Evolutionary conservation across 2,888 invertebrate species (phyloP), one percentile per base, ranked within the genome.

Genomic region (Marasmarcha lunaedactyla): DNA sequence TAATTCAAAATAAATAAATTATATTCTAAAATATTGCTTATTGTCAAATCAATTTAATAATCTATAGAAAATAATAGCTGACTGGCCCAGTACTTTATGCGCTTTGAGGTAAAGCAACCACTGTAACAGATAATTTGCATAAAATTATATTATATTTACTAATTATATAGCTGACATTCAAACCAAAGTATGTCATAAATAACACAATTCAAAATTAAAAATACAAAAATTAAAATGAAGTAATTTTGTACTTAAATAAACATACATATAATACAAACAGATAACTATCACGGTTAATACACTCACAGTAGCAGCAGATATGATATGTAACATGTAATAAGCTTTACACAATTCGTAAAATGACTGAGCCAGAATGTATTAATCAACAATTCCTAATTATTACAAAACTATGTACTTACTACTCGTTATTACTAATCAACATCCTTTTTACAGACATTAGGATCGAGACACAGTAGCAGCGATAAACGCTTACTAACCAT

Each of bases 1-100:
- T 81, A 81, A 67, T 72, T 63, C 74, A 67, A 79, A 81, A 81
- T 81, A 81, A 81, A 81, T 81, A 78, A 79, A 71, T 74, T 63
- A 78, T 59, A 61, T 53, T 69, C 74, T 77, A 76, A 57, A 61
- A 59, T 67, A 70, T 71, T 65, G 71, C 79, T 81, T 81, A 79
- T 78, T 79, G 79, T 81, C 81, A 65, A 81, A 74, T 67, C 59
- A 77, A 76, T 68, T 63, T 59, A 67, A 71, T 67, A 56, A 49
- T 54, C 63, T 61, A 63, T 45, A 47, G 50, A 53, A 39, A 33
- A 33, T 20, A 20, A 30, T 6, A 35, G 39, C 11, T 33, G 34
- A 2, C 30, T 34, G 34, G 34, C 34, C 11, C 30, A 30, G 30
- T 11, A 20, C 20, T 20, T 20, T 20, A n/a, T 20, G 7, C 7